A percentile compares a stretch with the other conserved stretches of the same genome.
phyloP scores from a whole-genome alignment of 2,888 invertebrate species.

The Epistrophe grossulariae region DNA sequence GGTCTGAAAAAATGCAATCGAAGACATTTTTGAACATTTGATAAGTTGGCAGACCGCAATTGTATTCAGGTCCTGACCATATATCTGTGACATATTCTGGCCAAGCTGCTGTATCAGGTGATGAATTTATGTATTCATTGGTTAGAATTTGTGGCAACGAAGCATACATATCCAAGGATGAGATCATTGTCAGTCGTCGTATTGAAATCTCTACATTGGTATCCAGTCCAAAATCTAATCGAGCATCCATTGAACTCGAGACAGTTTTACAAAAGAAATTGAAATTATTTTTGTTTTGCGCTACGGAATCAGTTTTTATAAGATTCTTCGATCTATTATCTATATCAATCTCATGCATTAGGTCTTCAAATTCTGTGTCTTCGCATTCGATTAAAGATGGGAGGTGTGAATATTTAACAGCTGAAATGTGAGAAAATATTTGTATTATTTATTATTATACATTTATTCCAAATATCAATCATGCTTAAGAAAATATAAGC shows the following conservation, averaged over 20 bases:
- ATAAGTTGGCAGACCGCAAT: conserved; percentile 83
- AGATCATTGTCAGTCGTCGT: conserved; percentile 88
- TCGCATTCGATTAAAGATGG: conserved; percentile 92
- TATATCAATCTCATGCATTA: conserved; percentile 89
- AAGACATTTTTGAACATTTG: conserved; percentile 89
- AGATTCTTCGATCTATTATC: conserved; percentile 86
- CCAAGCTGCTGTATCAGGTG: conserved; percentile 83
- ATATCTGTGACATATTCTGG: conserved; percentile 84
- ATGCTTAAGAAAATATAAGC: conserved; percentile 48
- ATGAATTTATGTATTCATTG: conserved; percentile 81
- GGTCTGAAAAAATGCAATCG: conserved; percentile 88
- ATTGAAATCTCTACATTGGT: conserved; percentile 90
- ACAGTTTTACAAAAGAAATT: conserved; percentile 84
- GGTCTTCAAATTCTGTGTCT: conserved; percentile 92
- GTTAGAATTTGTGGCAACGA: conserved; percentile 82
- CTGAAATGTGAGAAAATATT: conserved; percentile 71
- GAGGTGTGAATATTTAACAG: conserved; percentile 84
- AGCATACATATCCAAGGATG: conserved; percentile 84
- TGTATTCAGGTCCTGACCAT: conserved; percentile 85
- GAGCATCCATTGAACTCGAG: conserved; percentile 90
- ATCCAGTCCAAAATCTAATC: conserved; percentile 92
- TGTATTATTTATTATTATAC: too few species aligned
- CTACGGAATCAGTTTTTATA: conserved; percentile 84
- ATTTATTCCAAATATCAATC: conserved; percentile 5
- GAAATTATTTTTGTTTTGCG: conserved; percentile 82